A percentile compares a stretch with the other conserved stretches of the same genome.
phyloP scores from a whole-genome alignment of 2,888 invertebrate species.

The Cerceris ruficornis region DNA sequence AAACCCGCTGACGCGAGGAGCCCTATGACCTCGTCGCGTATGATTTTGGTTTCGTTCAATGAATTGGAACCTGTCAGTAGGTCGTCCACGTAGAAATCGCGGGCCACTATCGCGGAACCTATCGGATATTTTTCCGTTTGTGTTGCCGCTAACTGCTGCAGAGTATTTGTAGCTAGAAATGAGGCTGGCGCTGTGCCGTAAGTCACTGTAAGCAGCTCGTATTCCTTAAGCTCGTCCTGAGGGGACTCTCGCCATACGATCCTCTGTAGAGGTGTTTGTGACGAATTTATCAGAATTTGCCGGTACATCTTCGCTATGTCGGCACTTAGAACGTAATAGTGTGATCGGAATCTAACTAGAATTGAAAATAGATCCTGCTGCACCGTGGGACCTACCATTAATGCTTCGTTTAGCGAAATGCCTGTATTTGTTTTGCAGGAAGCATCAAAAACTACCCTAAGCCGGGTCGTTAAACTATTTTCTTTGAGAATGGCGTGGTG shows the following conservation, averaged over 20 bases:
- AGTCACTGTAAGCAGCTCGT: neutral
- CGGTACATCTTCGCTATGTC: slow-evolving; percentile 16
- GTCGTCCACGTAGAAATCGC: slow-evolving; percentile 21
- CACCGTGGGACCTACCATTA: neutral
- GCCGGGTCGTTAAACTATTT: neutral
- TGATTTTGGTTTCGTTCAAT: neutral
- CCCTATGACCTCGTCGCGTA: neutral
- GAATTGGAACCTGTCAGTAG: neutral
- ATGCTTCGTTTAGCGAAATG: neutral
- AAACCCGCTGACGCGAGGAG: neutral
- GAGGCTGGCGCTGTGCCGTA: neutral
- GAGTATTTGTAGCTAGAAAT: neutral
- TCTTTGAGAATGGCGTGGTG: neutral
- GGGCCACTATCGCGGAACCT: neutral
- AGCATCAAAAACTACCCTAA: slow-evolving; percentile 2
- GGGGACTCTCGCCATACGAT: neutral
- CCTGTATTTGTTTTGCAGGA: neutral
- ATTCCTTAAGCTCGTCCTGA: neutral
- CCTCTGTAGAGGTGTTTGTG: neutral
- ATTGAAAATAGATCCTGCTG: slow-evolving; percentile 2
- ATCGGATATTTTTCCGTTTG: neutral
- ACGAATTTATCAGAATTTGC: neutral
- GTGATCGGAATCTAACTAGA: neutral
- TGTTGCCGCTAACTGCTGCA: neutral
- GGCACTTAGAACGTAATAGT: neutral